phyloP scores from a whole-genome alignment of 2,888 invertebrate genomes.

The Melikaiella ostensackeni region DNA sequence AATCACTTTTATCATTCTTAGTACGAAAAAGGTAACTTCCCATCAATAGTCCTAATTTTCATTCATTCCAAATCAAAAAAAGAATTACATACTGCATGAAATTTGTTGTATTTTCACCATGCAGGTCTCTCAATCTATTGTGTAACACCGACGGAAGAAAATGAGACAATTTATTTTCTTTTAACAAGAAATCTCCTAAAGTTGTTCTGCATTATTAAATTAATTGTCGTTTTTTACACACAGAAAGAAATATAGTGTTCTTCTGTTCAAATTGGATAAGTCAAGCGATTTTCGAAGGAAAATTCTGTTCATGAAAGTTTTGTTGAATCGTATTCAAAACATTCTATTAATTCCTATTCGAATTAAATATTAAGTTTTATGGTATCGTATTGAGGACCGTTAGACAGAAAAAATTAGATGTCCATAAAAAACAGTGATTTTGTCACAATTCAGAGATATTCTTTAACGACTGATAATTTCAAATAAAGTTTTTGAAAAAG shows the following conservation, averaged over 20 bases:
- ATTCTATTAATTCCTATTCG: background rate
- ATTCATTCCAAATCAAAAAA: background rate
- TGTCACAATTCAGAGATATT: background rate
- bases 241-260: constrained; percentile 7
- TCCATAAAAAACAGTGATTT: background rate
- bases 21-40: background rate
- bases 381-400: background rate
- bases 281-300: background rate
- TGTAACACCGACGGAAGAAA: background rate
- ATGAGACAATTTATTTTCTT: constrained; percentile 6
- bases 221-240: background rate
- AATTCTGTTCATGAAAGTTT: background rate
- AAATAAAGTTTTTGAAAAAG: background rate
- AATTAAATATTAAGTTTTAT: background rate
- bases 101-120: background rate
- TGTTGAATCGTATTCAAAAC: constrained; percentile 1
- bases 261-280: constrained; percentile 10
- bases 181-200: background rate
- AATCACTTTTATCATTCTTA: background rate
- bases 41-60: background rate
- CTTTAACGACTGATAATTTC: background rate
- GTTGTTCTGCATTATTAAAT: background rate
- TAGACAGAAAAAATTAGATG: no score
- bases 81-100: background rate
- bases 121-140: background rate